Conservation (phyloP, 2,888 invertebrate species). For the Sympetrum striolatum region DNA sequence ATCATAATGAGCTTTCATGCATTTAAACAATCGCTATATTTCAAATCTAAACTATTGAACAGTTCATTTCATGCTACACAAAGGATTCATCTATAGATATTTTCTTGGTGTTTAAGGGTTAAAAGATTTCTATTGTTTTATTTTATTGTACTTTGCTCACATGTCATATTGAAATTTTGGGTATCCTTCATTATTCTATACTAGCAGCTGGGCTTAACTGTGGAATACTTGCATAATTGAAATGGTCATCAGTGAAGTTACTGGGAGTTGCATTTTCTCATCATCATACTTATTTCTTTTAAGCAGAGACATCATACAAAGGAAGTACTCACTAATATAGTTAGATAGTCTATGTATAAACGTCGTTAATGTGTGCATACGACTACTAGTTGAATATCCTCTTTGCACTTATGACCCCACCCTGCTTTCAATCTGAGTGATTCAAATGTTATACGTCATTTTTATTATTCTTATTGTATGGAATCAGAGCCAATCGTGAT, state of each 20-base stretch:
- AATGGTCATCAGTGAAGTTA: neutral
- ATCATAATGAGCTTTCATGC: too few relatives aligned
- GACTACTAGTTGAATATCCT: constrained; percentile 24
- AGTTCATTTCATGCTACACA: too few relatives aligned
- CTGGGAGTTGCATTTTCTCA: neutral
- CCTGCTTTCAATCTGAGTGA: neutral
- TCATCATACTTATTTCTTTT: neutral
- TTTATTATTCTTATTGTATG: constrained; percentile 28
- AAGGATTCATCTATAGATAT: too few relatives aligned
- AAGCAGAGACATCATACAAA: neutral
- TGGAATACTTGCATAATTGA: neutral
- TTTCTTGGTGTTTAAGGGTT: too few relatives aligned
- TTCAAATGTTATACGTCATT: constrained; percentile 28
- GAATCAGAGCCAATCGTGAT: constrained; percentile 30
- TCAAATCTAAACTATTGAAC: too few relatives aligned
- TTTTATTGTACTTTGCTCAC: neutral
- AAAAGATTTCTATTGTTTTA: too few relatives aligned
- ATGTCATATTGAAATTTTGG: neutral
- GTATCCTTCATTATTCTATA: neutral
- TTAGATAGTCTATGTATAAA: constrained; percentile 25
- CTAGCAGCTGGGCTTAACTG: neutral
- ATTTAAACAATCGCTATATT: too few relatives aligned
- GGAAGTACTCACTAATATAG: neutral
- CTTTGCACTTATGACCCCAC: constrained; percentile 1
- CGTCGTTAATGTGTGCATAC: constrained; percentile 19